These are phyloP conservation scores for Megalurothrips usitatus DNA, from an alignment of 2,888 invertebrate genomes.

Conservation along the genomic window DNA sequence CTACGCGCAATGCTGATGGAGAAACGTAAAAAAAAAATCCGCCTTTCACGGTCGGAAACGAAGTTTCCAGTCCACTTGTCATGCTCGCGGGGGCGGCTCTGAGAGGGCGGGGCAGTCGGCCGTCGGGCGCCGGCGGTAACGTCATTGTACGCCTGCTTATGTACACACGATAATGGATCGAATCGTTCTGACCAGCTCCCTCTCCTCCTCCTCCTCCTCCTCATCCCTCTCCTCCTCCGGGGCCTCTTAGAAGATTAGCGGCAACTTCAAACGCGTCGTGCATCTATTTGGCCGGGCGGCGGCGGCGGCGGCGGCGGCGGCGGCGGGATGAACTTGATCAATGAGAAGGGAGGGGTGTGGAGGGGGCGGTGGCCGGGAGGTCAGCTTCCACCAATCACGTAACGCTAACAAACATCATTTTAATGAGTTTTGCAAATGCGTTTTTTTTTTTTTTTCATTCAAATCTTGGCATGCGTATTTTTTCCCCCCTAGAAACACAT, in stretches of 20 bases:
- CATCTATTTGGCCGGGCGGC: background rate
- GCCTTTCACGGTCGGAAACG: background rate
- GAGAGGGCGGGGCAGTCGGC: background rate
- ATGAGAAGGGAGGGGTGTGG: too few species aligned
- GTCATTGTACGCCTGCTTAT: slow-evolving; percentile 1
- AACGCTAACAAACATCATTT: too few species aligned
- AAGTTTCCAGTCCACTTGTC: slow-evolving; percentile 6
- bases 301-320: background rate
- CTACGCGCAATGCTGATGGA: background rate
- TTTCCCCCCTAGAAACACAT: too few species aligned
- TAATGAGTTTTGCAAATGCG: too few species aligned
- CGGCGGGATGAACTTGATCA: too few species aligned
- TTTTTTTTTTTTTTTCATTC: too few species aligned
- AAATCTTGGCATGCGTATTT: too few species aligned
- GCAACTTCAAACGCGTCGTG: background rate
- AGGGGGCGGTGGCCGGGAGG: too few species aligned
- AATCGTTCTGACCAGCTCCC: background rate
- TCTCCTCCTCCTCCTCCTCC: too few species aligned
- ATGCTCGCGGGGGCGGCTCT: background rate
- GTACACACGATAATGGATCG: background rate
- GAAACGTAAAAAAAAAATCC: background rate
- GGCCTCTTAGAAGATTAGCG: slow-evolving; percentile 11
- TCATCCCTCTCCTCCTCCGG: background rate
- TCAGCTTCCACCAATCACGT: too few species aligned
- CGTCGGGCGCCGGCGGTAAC: background rate